Conservation (phyloP, 2,888 invertebrate species). For the Tryphoninae sp. region DNA sequence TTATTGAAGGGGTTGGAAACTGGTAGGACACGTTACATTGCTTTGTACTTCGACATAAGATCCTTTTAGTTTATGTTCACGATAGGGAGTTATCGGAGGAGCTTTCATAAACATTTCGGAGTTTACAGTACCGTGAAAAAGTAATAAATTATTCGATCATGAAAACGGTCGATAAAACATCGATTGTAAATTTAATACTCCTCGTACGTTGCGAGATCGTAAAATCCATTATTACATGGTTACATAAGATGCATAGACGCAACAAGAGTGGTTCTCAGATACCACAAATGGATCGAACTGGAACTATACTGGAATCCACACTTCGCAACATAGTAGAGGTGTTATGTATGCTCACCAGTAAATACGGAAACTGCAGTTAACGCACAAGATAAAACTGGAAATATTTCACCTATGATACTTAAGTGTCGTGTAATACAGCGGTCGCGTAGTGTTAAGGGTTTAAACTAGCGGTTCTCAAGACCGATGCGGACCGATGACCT, state of each 20-base stretch:
- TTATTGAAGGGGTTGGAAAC: neutral
- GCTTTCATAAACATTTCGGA: no score
- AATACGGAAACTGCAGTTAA: neutral
- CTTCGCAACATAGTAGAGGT: neutral
- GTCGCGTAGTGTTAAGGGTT: slow-evolving; percentile 73
- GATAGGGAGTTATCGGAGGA: no score
- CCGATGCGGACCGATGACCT: slow-evolving; percentile 48
- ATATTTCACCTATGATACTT: no score
- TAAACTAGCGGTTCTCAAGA: slow-evolving; percentile 61
- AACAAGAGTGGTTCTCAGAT: neutral
- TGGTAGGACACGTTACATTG: neutral
- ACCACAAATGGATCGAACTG: neutral
- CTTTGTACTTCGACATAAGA: neutral
- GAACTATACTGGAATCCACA: neutral
- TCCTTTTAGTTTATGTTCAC: no score
- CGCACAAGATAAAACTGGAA: neutral
- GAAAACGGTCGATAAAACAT: neutral
- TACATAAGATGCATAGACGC: neutral
- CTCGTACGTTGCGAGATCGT: neutral
- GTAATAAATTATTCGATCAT: neutral
- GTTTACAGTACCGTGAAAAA: no score
- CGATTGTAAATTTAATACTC: neutral
- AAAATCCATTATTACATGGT: neutral
- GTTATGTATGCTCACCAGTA: slow-evolving; percentile 5
- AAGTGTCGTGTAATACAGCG: neutral